These are phyloP conservation scores for Eristalinus sepulchralis DNA, from an alignment of 2,888 invertebrate species.

Conservation along the genomic window DNA sequence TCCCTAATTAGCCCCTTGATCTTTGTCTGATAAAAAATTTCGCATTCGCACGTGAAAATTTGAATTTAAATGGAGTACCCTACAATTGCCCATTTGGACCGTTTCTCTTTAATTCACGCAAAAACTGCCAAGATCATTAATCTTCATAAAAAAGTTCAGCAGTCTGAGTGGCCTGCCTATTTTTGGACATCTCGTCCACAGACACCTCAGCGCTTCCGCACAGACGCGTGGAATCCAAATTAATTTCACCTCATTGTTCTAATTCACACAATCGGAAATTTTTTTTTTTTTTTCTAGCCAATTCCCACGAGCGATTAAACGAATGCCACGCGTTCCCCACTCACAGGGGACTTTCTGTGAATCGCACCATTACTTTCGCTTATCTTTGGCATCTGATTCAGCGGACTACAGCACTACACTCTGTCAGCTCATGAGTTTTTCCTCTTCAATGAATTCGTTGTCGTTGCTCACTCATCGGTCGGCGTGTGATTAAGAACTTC, in stretches of 20 bases:
- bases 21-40: too few species aligned
- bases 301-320: neutral
- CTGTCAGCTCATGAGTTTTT: neutral
- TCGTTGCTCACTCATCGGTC: neutral
- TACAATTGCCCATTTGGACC: neutral
- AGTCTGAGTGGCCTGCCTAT: neutral
- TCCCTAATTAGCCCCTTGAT: too few species aligned
- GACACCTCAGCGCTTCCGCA: neutral
- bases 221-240: neutral
- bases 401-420: constrained; percentile 7
- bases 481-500: constrained; percentile 55
- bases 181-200: neutral
- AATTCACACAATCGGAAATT: neutral
- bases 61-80: neutral
- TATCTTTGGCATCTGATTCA: constrained; percentile 55
- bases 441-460: constrained; percentile 23
- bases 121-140: neutral
- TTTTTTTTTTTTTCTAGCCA: too few species aligned
- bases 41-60: too few species aligned
- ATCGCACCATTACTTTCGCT: neutral
- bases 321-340: neutral
- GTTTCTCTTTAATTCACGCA: neutral
- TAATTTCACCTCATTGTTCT: neutral
- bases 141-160: neutral
- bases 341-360: constrained; percentile 3